Evolutionary conservation across 2,113 vertebrate genomes (phyloP), one percentile per base, ranked within the genome.

Genomic region (Paraplagusia blochii): DNA sequence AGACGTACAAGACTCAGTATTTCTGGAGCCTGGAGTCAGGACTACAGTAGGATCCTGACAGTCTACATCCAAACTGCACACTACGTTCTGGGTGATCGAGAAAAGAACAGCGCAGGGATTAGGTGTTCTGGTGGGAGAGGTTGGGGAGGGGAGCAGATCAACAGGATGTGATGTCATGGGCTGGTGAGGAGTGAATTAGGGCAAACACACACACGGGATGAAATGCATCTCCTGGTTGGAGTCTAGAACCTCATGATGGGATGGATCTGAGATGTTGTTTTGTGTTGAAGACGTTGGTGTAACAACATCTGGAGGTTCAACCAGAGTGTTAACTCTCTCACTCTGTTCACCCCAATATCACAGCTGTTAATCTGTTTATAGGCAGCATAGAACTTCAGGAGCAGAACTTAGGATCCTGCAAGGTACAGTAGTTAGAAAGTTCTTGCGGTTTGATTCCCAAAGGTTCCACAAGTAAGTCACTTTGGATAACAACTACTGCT

Each of bases 321-420:
- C 40, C 33, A 55, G 34, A 54, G 55, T 72, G 72, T 79, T 63
- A 77, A 71, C 70, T 76, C 67, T 13, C 56, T 50, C 12, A 33
- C 72, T 52, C 67, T 35, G 58, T 62, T 62, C 67, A 53, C 60
- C 85, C 56, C 53, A 34, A 55, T 63, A 7, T 51, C 66, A 53
- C 79, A 88, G 82, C 85, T 88, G 86, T n/a, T n/a, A n/a, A n/a
- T n/a, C n/a, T 81, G 69, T 79, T 87, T 83, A 85, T 69, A 63
- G 66, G 22, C 6, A 29, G 22, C 22, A 2, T 29, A 6, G 22
- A 29, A 29, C 22, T 29, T 29, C n/a, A n/a, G n/a, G n/a, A n/a
- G n/a, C n/a, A n/a, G n/a, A n/a, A n/a, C n/a, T n/a, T n/a, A n/a
- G n/a, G n/a, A n/a, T n/a, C n/a, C n/a, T n/a, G n/a, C n/a, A n/a